phyloP scores from a whole-genome alignment of 2,797 vertebrate genomes.

The Rhinoraja longicauda region DNA sequence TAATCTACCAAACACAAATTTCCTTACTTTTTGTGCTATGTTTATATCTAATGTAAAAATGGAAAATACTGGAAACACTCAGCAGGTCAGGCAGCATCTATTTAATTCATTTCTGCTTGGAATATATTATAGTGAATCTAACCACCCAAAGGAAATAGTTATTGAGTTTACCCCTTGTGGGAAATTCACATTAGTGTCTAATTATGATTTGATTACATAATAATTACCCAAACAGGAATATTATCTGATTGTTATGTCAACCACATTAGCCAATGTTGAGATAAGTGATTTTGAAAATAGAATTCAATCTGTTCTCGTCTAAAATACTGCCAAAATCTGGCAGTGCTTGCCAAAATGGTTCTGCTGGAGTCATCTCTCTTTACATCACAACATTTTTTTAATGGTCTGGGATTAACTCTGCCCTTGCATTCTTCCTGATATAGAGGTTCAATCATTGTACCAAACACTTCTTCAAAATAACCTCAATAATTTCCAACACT shows the following conservation, averaged over 20 bases:
- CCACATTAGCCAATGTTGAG: neutral
- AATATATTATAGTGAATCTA: neutral
- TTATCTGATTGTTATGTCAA: slow-evolving; percentile 6
- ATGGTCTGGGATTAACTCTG: neutral
- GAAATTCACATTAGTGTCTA: neutral
- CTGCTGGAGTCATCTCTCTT: too few species aligned
- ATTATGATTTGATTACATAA: too few species aligned
- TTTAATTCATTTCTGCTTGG: neutral
- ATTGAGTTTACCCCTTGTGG: neutral
- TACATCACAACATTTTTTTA: neutral
- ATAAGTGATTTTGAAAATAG: slow-evolving; percentile 11
- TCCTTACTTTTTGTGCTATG: too few species aligned
- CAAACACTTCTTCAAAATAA: neutral
- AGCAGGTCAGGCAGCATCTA: too few species aligned
- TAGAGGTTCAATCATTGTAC: neutral
- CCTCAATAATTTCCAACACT: neutral
- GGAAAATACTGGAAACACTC: too few species aligned
- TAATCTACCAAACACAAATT: too few species aligned
- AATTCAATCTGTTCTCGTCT: slow-evolving; percentile 29
- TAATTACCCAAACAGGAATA: neutral
- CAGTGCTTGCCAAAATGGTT: neutral
- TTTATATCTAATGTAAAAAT: too few species aligned
- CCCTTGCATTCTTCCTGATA: neutral
- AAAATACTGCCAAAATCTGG: neutral
- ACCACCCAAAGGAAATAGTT: neutral